Evolutionary conservation across 2,888 invertebrate genomes (phyloP).

Genomic region (Anagyrus pseudococci): DNA sequence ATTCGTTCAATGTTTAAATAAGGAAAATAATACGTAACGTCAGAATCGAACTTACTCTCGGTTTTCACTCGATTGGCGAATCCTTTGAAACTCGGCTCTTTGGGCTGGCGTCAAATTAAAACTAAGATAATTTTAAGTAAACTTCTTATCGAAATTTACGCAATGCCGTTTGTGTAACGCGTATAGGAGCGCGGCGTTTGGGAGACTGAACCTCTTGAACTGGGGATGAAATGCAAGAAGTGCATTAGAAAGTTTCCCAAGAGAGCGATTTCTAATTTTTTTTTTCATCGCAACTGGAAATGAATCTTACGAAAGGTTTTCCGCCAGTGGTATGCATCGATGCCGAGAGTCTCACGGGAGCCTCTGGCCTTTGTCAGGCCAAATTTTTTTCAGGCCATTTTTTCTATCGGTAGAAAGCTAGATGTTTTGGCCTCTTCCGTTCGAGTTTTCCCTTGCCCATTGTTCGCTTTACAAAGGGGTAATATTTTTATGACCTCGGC

Average conservation of each 20-base stretch:
- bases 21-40: too few species aligned
- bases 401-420: slow-evolving; percentile 44
- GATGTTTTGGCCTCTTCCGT: slow-evolving; percentile 14
- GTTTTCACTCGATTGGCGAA: too few species aligned
- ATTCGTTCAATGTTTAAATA: too few species aligned
- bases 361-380: slow-evolving; percentile 34
- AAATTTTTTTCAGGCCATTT: slow-evolving; percentile 36
- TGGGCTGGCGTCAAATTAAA: too few species aligned
- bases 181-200: neutral
- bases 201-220: slow-evolving; percentile 8
- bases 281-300: slow-evolving; percentile 25
- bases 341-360: neutral
- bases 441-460: slow-evolving; percentile 4
- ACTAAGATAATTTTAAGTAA: too few species aligned
- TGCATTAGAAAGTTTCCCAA: slow-evolving; percentile 43
- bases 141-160: too few species aligned
- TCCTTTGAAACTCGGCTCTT: too few species aligned
- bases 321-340: neutral
- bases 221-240: slow-evolving; percentile 22
- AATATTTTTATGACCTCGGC: too few species aligned
- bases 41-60: too few species aligned
- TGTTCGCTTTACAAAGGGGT: slow-evolving; percentile 8
- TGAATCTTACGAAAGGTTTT: slow-evolving; percentile 6
- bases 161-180: too few species aligned
- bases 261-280: slow-evolving; percentile 44